phyloP scores from a whole-genome alignment of 2,113 vertebrate species.

The Tragelaphus scriptus region DNA sequence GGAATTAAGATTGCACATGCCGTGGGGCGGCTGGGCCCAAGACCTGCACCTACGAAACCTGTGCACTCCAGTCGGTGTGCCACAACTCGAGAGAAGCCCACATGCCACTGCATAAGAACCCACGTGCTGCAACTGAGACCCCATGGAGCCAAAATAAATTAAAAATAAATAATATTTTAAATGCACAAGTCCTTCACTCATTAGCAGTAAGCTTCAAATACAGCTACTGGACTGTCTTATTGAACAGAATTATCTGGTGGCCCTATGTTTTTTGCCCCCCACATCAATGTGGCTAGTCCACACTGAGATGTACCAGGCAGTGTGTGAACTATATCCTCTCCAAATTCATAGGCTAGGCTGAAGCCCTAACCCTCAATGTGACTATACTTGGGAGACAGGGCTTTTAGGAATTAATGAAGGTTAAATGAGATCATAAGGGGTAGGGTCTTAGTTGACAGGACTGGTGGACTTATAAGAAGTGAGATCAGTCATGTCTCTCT shows the following conservation, averaged over 20 bases:
- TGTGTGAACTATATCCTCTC: neutral
- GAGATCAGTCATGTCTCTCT: neutral
- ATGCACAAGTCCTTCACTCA: neutral
- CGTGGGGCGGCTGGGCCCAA: neutral
- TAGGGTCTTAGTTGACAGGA: neutral
- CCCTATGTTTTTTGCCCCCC: neutral
- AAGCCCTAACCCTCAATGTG: neutral
- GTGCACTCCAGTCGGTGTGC: neutral
- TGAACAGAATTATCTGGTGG: neutral
- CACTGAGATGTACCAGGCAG: neutral
- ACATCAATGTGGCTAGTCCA: neutral
- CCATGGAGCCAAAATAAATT: neutral
- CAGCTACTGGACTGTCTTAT: neutral
- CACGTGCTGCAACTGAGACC: neutral
- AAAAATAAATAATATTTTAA: neutral
- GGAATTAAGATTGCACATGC: neutral
- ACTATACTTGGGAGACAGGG: neutral
- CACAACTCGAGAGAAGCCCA: neutral
- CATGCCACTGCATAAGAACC: neutral
- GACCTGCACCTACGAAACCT: neutral
- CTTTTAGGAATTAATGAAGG: neutral
- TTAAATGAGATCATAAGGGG: neutral
- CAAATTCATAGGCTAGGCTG: neutral
- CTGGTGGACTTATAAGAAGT: neutral
- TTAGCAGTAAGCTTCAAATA: neutral